Conservation (phyloP, 1,140 invertebrate genomes). For the Mylabris phalerata region DNA sequence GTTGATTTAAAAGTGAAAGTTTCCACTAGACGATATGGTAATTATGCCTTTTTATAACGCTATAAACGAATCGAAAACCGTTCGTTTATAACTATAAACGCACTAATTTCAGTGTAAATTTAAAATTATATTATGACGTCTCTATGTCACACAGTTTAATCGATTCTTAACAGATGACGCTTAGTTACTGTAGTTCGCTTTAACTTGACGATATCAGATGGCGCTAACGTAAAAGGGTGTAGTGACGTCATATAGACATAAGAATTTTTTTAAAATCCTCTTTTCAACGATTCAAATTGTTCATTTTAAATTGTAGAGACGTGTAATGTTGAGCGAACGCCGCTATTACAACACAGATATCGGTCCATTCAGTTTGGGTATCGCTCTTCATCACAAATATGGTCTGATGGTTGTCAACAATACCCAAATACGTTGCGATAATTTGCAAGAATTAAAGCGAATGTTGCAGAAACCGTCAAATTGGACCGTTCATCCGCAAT, state of each 20-base stretch:
- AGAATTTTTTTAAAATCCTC: no score
- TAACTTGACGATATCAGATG: no score
- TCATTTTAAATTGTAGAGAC: constrained; percentile 58
- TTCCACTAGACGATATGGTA: constrained; percentile 36
- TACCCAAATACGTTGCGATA: constrained; percentile 15
- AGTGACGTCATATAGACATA: no score
- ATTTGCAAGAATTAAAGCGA: constrained; percentile 48
- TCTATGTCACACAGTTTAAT: no score
- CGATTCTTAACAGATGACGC: no score
- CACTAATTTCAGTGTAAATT: no score
- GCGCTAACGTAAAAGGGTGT: no score
- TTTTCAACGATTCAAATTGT: not conserved
- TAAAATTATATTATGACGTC: no score
- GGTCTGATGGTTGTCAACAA: constrained; percentile 50
- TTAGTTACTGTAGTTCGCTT: no score
- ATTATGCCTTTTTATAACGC: not conserved
- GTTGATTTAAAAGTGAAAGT: constrained; percentile 28
- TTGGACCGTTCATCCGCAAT: constrained; percentile 86
- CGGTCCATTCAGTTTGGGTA: constrained; percentile 77
- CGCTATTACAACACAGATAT: constrained; percentile 78
- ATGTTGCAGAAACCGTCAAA: constrained; percentile 58
- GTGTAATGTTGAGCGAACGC: constrained; percentile 67
- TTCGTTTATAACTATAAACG: no score
- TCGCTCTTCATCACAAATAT: constrained; percentile 72
- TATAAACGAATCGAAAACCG: no score